A percentile compares a stretch with the other conserved stretches of the same genome.
Conservation (phyloP, 2,113 vertebrate species). For the Chaetodon auriga region DNA sequence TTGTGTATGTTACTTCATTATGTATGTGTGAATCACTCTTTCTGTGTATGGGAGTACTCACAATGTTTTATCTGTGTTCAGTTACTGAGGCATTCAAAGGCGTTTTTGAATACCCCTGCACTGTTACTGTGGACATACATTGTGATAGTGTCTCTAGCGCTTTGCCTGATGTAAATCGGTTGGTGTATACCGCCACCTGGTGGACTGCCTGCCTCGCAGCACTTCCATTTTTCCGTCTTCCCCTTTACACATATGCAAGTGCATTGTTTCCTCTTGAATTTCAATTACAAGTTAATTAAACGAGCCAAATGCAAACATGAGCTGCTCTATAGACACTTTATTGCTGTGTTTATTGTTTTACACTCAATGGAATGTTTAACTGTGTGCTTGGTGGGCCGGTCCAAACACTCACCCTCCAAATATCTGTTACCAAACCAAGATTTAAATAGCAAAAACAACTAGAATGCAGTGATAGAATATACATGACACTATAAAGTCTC, state of each 20-base stretch:
- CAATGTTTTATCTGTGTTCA: neutral
- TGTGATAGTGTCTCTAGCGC: too few species aligned
- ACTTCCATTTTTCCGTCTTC: neutral
- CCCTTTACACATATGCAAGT: too few species aligned
- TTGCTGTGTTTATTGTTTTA: slow-evolving; percentile 86
- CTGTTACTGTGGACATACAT: neutral
- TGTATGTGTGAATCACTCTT: neutral
- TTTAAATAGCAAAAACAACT: slow-evolving; percentile 88
- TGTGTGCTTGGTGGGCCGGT: slow-evolving; percentile 89
- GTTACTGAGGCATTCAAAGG: neutral
- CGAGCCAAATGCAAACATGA: slow-evolving; percentile 8
- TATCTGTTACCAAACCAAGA: slow-evolving; percentile 85
- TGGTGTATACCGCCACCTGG: slow-evolving; percentile 39
- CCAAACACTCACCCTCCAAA: slow-evolving; percentile 79
- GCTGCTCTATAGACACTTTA: slow-evolving; percentile 80
- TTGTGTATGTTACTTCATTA: neutral
- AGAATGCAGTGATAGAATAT: slow-evolving; percentile 87
- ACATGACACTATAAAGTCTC: slow-evolving; percentile 84
- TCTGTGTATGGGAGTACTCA: neutral
- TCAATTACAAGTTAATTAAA: neutral
- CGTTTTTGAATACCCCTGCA: neutral
- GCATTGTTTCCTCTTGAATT: neutral
- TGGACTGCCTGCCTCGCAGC: slow-evolving; percentile 30
- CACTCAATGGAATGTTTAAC: slow-evolving; percentile 89
- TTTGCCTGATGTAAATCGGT: neutral